Conservation (phyloP, 2,888 invertebrate species). For the Tenthredo distinguenda region DNA sequence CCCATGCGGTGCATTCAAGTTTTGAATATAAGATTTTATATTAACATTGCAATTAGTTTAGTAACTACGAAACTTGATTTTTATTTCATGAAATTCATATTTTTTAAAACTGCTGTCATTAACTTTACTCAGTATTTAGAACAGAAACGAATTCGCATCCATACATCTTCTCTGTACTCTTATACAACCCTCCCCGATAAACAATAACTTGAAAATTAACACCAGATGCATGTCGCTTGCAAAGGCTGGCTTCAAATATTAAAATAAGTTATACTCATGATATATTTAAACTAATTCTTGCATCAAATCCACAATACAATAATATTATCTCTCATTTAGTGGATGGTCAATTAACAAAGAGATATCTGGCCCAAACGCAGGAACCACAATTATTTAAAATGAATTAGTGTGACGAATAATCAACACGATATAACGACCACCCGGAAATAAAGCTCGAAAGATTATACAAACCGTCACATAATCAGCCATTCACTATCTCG, state of each 20-base stretch:
- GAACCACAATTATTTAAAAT: neutral
- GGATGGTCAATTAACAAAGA: conserved; percentile 23
- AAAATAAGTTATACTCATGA: conserved; percentile 60
- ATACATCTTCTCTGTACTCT: conserved; percentile 32
- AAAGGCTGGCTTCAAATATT: conserved; percentile 66
- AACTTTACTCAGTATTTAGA: conserved; percentile 14
- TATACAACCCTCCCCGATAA: neutral
- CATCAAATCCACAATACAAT: conserved; percentile 60
- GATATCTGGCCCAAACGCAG: conserved; percentile 36
- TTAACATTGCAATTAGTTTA: neutral
- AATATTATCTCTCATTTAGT: conserved; percentile 34
- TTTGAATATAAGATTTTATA: neutral
- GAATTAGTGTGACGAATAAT: neutral
- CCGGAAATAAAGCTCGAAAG: neutral
- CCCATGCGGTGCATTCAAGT: neutral
- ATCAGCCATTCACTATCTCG: neutral
- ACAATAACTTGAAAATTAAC: conserved; percentile 65
- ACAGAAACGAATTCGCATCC: conserved; percentile 24
- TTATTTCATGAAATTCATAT: neutral
- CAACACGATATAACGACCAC: neutral
- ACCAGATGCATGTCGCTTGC: conserved; percentile 71
- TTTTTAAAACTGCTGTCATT: neutral
- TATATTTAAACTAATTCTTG: conserved; percentile 62
- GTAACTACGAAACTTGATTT: neutral
- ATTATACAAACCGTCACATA: neutral